Base-by-base conservation (phyloP, 2,888 invertebrate genomes). In the Lordiphosa fenestrarum region DNA sequence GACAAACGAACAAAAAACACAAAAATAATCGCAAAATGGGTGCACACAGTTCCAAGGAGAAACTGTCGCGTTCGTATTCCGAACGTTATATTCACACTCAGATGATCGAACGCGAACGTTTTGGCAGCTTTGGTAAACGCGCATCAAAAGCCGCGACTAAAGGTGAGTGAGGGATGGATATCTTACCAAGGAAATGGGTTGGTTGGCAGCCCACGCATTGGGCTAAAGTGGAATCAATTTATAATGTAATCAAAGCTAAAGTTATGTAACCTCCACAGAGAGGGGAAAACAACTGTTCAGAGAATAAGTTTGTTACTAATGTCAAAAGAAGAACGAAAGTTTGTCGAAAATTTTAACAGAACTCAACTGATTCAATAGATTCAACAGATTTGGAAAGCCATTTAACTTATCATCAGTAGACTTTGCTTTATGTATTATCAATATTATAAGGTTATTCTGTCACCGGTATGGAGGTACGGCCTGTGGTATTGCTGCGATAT, bases 21-120 rank as follows among this genome's bases (percentile, higher is more conserved):
- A 60, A 35, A n/a, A 23, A 12, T 10, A 21, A 6, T 41, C 23
- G 33, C 59, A 71, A 68, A 75, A 94, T 94, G 94, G 94, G 94
- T 81, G 94, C 94, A 72, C 93, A 94, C 90, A 93, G 94, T 85
- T 94, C 94, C 61, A 94, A 94, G 91, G 94, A 94, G 90, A 94
- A 94, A 90, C 91, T 94, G 69, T 91, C 92, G 83, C 91, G 93
- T 85, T 92, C 92, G 71, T 91, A 91, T 80, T 93, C 94, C 39
- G 93, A 92, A 88, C 90, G 90, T 40, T 90, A 87, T 54, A 89
- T 90, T 39, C 90, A 90, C 70, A 87, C 84, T 23, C 89, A 90
- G 75, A 92, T 93, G 72, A 92, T 93, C 71, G 92, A 92, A 82
- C 91, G 93, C 65, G 94, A 94, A 88, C 90, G 93, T 84, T 94